Base-by-base conservation (phyloP, 37 sponge, comb jelly and placozoan genomes). In the Cladorhizidae sp. region DNA sequence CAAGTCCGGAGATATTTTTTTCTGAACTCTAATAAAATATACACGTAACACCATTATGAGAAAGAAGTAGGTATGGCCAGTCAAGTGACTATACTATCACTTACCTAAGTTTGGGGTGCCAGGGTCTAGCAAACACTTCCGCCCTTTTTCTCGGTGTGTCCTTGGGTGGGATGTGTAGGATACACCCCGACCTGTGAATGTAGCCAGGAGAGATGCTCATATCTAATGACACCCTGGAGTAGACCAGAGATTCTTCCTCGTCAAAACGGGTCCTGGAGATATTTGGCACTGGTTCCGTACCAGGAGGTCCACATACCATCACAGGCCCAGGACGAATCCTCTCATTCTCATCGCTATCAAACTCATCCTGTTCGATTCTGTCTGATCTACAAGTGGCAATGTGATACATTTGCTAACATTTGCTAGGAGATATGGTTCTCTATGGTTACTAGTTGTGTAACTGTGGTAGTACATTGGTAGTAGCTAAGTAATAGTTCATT, bases 221-320 rank as follows among this genome's bases (percentile, higher is more conserved):
- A 33, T 22, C 32, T 32, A 18, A 55, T 54, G 79, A 78, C 42
- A 15, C 45, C 8, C 83, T 32, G 2, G 74, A 74, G 54, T 82
- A 82, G 0, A 82, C 83, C 7, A 82, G 14, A 2, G 83, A 73
- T 45, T 71, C 22, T 14, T 22, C 8, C 2, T 61, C 52, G 36
- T 71, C 72, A 37, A n/a, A 81, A 26, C 81, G 59, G 39, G 72
- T 37, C 22, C 42, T 0, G 25, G 81, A 61, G 2, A 42, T 15
- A 7, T 37, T 59, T 23, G 31, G 0, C 9, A 31, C 33, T 2
- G 62, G 72, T 40, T 81, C 72, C 70, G 81, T 72, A 11, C 81
- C 81, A 58, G 61, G 72, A 7, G 81, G 81, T 23, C 81, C 81
- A 38, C 50, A 23, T 26, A 81, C 72, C 17, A 61, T 18, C 70